Evolutionary conservation across 2,888 invertebrate genomes (phyloP).

Genomic region (Drosophila anceps): DNA sequence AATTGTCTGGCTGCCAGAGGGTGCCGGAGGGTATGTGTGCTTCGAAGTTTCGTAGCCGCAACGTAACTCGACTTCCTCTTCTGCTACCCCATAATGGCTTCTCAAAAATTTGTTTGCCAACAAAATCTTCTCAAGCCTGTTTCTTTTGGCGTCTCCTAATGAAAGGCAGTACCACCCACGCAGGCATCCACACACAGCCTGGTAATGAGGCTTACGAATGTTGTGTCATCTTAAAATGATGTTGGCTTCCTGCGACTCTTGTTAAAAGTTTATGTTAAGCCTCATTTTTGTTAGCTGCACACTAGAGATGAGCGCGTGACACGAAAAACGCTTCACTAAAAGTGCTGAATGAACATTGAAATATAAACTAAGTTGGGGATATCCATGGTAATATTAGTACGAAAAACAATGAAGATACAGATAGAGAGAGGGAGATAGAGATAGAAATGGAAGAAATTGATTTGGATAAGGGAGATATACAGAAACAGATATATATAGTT

Average conservation of each 20-base stretch:
- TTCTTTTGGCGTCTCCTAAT: slow-evolving; percentile 56
- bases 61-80: slow-evolving; percentile 49
- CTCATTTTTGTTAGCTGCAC: slow-evolving; percentile 15
- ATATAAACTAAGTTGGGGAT: too few relatives aligned
- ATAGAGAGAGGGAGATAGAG: not conserved
- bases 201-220: slow-evolving; percentile 37
- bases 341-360: not conserved
- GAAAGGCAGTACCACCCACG: slow-evolving; percentile 38
- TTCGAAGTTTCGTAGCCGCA: slow-evolving; percentile 63
- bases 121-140: slow-evolving; percentile 48
- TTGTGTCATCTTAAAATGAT: slow-evolving; percentile 59
- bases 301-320: slow-evolving; percentile 13
- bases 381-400: too few relatives aligned
- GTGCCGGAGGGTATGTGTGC: slow-evolving; percentile 31
- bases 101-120: slow-evolving; percentile 71
- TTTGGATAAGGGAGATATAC: not conserved
- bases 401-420: not conserved
- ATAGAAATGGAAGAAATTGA: not conserved
- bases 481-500: not conserved
- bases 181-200: not conserved
- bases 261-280: slow-evolving; percentile 60
- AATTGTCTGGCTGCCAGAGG: slow-evolving; percentile 36
- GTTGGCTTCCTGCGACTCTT: slow-evolving; percentile 48
- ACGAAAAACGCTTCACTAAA: not conserved
- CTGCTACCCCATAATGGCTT: slow-evolving; percentile 41